Base-by-base conservation (phyloP, 2,797 vertebrate genomes). In the Helostoma temminkii region DNA sequence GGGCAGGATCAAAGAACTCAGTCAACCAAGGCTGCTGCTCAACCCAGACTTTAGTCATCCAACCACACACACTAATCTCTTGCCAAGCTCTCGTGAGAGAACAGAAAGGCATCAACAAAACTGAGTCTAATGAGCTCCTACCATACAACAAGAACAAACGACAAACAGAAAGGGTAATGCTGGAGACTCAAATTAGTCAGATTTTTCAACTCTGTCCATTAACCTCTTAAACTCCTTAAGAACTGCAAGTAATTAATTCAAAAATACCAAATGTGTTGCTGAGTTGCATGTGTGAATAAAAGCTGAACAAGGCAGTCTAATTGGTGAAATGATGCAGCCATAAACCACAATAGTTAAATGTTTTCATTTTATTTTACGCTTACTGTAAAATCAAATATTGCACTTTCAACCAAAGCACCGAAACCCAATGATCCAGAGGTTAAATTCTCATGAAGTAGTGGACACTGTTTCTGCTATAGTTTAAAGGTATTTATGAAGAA, bases 1-100 rank as follows among this genome's bases (percentile, higher is more conserved):
- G 83, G 86, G 80, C 75, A 71, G 78, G 86, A 93, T 93, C 90
- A 92, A 92, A 92, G 83, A 84, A 83, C 41, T 71, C 81, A 86
- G 78, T 81, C 86, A 84, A 86, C 71, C 90, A 84, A 65, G 76
- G 69, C 84, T 68, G 61, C 83, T 68, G 85, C 84, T 89, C 83
- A 84, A 86, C 73, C 84, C 87, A 81, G 82, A 83, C 84, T 91
- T 85, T 69, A 90, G 85, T 87, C 86, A 89, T 84, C 86, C 89
- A 91, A 80, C 74, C 85, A 78, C 55, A 80, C 59, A 63, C 68
- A 53, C 84, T 91, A 89, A 92, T 90, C 88, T 87, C 72, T 74
- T 36, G 28, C 63, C 22, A 34, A 58, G 70, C 80, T 81, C 85
- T 83, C 68, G 14, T 18, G 71, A 71, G 82, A 70, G 45, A 47